Conservation (phyloP, 2,797 vertebrate species). For the Miichthys miiuy region DNA sequence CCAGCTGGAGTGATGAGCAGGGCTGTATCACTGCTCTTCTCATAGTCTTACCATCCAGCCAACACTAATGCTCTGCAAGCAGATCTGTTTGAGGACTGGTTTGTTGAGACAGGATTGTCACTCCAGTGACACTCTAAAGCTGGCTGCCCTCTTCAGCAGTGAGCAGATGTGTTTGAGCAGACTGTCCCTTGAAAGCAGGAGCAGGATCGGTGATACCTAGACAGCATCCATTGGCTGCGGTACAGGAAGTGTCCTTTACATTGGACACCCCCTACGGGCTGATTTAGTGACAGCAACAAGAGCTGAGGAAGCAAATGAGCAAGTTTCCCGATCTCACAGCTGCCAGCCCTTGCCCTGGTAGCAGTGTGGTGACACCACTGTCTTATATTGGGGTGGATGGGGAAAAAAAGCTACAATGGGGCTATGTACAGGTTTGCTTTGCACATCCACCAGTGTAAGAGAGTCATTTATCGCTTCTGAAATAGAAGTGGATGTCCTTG, state of each 20-base stretch:
- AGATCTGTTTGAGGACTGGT: conserved; percentile 14
- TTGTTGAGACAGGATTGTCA: conserved; percentile 29
- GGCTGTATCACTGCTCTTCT: conserved; percentile 2
- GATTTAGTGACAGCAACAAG: conserved; percentile 31
- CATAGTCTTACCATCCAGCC: conserved; percentile 8
- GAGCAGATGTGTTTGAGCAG: conserved; percentile 45
- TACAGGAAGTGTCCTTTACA: conserved; percentile 50
- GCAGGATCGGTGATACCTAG: conserved; percentile 28
- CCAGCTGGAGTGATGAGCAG: conserved; percentile 20
- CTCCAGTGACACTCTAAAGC: conserved; percentile 25
- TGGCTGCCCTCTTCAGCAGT: conserved; percentile 27
- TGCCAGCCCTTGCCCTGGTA: conserved; percentile 13
- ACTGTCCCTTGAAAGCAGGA: conserved; percentile 35
- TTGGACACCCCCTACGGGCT: conserved; percentile 12
- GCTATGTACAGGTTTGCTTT: neutral
- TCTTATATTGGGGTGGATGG: conserved; percentile 5
- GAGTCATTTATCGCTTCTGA: neutral
- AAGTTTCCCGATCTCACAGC: conserved; percentile 33
- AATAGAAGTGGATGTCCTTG: neutral
- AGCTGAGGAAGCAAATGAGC: conserved; percentile 39
- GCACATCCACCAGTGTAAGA: neutral
- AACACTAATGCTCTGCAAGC: conserved; percentile 28
- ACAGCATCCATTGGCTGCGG: conserved; percentile 17
- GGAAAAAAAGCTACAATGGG: neutral
- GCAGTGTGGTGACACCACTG: conserved; percentile 9